Evolutionary conservation across 1,140 invertebrate genomes (phyloP).

Genomic region (Caenorhabditis briggsae): DNA sequence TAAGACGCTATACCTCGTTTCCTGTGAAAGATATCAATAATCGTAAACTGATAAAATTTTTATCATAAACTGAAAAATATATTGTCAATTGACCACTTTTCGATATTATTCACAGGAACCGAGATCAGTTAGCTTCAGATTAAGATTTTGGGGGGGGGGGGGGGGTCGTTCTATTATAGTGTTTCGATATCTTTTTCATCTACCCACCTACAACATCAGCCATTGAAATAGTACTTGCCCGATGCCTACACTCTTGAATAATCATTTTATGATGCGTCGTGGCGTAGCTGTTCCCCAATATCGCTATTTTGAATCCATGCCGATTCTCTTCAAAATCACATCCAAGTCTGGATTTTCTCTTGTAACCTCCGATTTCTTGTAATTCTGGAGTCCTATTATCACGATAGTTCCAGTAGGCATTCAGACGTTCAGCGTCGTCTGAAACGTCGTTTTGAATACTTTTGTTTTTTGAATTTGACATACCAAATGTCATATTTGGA

Average conservation of each 20-base stretch:
- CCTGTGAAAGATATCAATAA: no score
- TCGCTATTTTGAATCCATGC: no score
- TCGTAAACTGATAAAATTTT: no score
- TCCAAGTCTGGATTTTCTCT: not conserved
- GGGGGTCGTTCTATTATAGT: no score
- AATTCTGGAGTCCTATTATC: slow-evolving; percentile 7
- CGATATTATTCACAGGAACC: no score
- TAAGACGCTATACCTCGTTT: no score
- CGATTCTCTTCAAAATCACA: not conserved
- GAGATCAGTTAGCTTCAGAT: no score
- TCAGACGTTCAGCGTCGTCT: slow-evolving; percentile 22
- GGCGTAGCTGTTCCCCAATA: not conserved
- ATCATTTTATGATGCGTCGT: slow-evolving; percentile 2
- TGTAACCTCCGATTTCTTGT: not conserved
- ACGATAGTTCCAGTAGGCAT: not conserved
- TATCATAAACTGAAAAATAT: no score
- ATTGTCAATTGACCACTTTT: no score
- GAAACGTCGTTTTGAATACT: not conserved
- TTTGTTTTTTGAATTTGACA: not conserved
- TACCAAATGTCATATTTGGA: not conserved
- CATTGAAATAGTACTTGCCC: not conserved
- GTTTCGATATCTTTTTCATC: not conserved
- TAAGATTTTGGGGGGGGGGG: no score
- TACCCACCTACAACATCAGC: not conserved
- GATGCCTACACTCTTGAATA: not conserved